Evolutionary conservation across 1,140 invertebrate species (phyloP).

Genomic region (Caenorhabditis inopinata): DNA sequence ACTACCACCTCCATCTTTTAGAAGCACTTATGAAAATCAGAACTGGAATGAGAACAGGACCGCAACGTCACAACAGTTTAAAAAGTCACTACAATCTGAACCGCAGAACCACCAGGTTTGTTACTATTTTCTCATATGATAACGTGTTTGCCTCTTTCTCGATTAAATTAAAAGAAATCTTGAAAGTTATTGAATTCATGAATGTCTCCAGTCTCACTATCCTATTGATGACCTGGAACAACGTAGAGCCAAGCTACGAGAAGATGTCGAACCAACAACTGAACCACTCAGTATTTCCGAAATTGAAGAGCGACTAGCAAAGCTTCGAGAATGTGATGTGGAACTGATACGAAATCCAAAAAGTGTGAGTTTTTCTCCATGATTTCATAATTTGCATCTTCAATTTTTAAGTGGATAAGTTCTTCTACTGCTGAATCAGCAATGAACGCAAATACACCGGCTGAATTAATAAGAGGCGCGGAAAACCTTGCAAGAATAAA

Average conservation of each 20-base stretch:
- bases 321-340: conserved; percentile 36
- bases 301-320: conserved; percentile 37
- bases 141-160: no score
- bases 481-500: not conserved
- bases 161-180: no score
- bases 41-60: not conserved
- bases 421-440: not conserved
- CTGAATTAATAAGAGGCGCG: not conserved
- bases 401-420: not conserved
- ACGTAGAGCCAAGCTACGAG: not conserved
- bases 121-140: no score
- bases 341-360: conserved; percentile 36
- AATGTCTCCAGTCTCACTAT: not conserved
- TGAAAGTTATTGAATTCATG: no score
- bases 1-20: conserved; percentile 1
- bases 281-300: not conserved
- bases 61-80: not conserved
- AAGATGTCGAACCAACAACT: not conserved
- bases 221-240: not conserved
- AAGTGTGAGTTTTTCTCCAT: conserved; percentile 6
- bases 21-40: not conserved
- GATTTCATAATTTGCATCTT: not conserved
- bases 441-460: not conserved
- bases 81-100: no score
- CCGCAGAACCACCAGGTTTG: no score